Evolutionary conservation across 2,888 invertebrate genomes (phyloP).

Genomic region (Eupithecia tripunctaria): DNA sequence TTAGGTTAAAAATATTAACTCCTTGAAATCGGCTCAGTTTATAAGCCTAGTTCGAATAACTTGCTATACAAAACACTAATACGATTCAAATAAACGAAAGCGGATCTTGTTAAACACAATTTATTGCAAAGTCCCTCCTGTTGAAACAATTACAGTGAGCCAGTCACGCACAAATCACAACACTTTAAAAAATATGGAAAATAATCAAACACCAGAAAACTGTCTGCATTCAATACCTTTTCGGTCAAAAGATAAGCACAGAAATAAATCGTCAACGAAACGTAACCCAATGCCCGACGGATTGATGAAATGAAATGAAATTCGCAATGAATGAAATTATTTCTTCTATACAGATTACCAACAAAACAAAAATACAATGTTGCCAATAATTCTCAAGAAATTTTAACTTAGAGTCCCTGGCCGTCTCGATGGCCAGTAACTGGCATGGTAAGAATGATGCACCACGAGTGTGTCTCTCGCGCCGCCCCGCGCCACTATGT

Average conservation of each 20-base stretch:
- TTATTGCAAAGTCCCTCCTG: conserved; percentile 1
- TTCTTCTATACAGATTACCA: not conserved
- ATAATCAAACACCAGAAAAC: not conserved
- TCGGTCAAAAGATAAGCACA: conserved; percentile 10
- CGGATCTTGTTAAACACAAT: not conserved
- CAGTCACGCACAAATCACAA: not conserved
- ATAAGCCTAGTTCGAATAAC: not conserved
- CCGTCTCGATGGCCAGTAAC: no score
- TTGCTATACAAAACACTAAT: not conserved
- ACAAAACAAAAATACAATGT: not conserved
- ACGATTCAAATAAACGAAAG: not conserved
- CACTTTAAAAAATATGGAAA: not conserved
- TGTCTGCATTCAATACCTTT: conserved; percentile 13
- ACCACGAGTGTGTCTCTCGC: no score
- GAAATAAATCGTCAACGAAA: conserved; percentile 7
- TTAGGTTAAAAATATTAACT: conserved; percentile 15
- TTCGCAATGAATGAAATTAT: not conserved
- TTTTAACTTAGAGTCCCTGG: not conserved
- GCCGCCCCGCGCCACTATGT: no score
- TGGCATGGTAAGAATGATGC: no score
- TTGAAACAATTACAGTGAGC: not conserved
- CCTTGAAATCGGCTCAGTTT: not conserved
- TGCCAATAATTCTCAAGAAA: not conserved
- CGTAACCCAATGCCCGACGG: not conserved
- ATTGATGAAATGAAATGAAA: conserved; percentile 11